Evolutionary conservation across 2,113 vertebrate species (phyloP).

Genomic region (Xenopus borealis): DNA sequence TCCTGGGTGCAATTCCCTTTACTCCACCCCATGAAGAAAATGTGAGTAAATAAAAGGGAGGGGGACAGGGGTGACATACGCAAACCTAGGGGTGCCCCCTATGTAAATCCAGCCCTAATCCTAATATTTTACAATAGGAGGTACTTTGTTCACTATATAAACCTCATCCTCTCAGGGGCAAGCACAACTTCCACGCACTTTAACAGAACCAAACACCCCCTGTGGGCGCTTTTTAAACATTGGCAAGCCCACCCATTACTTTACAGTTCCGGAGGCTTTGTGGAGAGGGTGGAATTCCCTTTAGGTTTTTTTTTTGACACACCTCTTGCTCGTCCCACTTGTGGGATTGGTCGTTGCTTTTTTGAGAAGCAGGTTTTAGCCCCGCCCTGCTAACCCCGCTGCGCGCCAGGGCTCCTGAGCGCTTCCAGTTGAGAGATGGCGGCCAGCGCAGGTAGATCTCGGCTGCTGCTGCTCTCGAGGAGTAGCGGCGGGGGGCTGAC

Average conservation of each 20-base stretch:
- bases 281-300: neutral
- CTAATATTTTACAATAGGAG: too few species aligned
- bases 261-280: conserved; percentile 22
- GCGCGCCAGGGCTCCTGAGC: conserved; percentile 26
- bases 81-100: too few species aligned
- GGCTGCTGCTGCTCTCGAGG: conserved; percentile 59
- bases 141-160: too few species aligned
- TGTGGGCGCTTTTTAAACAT: neutral
- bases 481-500: conserved; percentile 55
- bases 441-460: conserved; percentile 63
- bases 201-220: neutral
- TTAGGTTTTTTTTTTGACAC: neutral
- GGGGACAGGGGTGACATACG: too few species aligned
- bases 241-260: neutral
- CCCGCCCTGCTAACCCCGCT: conserved; percentile 24
- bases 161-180: too few species aligned
- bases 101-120: too few species aligned
- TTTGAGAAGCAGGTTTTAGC: conserved; percentile 36
- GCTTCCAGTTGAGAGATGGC: conserved; percentile 61
- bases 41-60: too few species aligned
- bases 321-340: neutral
- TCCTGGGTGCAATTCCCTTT: too few species aligned
- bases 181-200: neutral
- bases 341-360: conserved; percentile 2
- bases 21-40: too few species aligned